phyloP scores from a whole-genome alignment of 2,888 invertebrate species.

The Cataglyphis rosenhaueri region DNA sequence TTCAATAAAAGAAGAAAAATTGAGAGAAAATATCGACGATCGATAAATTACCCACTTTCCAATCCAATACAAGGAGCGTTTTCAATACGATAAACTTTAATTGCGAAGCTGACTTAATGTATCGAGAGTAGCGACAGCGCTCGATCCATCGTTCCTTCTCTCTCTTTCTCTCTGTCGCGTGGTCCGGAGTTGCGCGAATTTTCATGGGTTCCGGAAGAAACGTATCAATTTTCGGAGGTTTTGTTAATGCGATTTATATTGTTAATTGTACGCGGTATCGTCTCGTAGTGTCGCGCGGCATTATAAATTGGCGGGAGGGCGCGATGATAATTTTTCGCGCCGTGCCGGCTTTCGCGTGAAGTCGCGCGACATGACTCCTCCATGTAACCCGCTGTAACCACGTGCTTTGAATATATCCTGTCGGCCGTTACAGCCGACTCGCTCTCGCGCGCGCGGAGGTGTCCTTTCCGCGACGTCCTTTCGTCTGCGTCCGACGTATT shows the following conservation, averaged over 20 bases:
- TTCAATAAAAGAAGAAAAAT: no score
- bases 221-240: no score
- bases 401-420: slow-evolving; percentile 46
- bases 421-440: slow-evolving; percentile 27
- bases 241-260: no score
- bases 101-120: not conserved
- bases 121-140: not conserved
- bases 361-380: slow-evolving; percentile 35
- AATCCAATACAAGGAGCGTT: no score
- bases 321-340: not conserved
- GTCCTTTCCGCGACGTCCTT: not conserved
- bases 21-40: no score
- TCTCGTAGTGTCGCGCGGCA: no score
- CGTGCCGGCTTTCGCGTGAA: slow-evolving; percentile 29
- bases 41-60: no score
- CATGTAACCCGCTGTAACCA: slow-evolving; percentile 50
- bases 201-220: slow-evolving; percentile 1
- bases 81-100: no score
- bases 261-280: not conserved
- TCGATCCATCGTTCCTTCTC: not conserved
- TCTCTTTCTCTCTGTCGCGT: slow-evolving; percentile 16
- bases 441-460: slow-evolving; percentile 1
- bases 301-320: not conserved
- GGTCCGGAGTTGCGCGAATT: not conserved
- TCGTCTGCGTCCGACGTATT: not conserved